Evolutionary conservation across 2,113 vertebrate genomes (phyloP), one percentile per base, ranked within the genome.

Genomic region (Paralichthys olivaceus): DNA sequence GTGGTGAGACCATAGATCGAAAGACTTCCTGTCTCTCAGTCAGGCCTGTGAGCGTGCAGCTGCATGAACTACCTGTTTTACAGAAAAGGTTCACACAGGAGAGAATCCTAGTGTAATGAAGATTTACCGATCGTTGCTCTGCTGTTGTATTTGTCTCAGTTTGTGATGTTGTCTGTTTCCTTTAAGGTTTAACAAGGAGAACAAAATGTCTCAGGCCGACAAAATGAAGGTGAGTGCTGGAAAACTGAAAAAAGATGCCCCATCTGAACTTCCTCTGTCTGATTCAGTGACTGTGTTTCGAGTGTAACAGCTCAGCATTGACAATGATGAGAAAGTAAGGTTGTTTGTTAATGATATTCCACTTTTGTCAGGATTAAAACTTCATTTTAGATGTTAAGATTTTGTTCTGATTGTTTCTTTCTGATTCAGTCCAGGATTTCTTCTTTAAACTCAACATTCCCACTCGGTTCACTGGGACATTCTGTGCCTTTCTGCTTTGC

Each of bases 151-250:
- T 7, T 37, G 20, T 55, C 1, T 64, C 19, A 22, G 25, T 14
- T 5, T 54, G 4, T 79, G 7, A 69, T 26, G 0, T 8, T 55
- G 0, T 77, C 26, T 72, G 22, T 62, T 80, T 66, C 47, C 28
- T 82, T 75, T 37, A 77, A 94, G 93, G 76, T 77, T 73, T n/a
- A 73, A 61, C 63, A 56, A 75, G 53, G 54, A 76, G 26, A 28
- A 49, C 74, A 90, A 68, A 4, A 95, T 95, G 94, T 95, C 94
- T 90, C 94, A 95, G 78, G 92, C 91, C 2, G 94, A 95, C 58
- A 95, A 95, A 93, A 79, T 92, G 47, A 95, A 95, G 94, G 94
- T 94, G 83, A 88, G 92, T 64, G 9, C 6, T 11, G 5, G 19
- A 57, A 23, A 49, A 19, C 3, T 47, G 55, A 3, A 60, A 55